Evolutionary conservation across 2,888 invertebrate species (phyloP).

Genomic region (Calliphora vomitoria): DNA sequence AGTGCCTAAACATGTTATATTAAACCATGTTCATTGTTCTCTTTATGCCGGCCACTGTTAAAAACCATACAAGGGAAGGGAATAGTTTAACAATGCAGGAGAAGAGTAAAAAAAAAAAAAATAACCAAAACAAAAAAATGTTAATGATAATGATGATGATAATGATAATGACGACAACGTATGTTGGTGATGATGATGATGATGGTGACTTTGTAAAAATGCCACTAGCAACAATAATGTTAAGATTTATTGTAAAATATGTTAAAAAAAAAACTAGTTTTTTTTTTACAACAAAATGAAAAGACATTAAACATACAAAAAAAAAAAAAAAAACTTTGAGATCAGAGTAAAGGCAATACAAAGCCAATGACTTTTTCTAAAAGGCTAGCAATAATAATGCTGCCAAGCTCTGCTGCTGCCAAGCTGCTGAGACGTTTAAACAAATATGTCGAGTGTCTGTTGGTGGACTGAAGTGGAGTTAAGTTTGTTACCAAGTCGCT

Average conservation of each 20-base stretch:
- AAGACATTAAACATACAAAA: conserved; percentile 21
- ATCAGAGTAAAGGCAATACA: conserved; percentile 26
- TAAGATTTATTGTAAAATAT: conserved; percentile 59
- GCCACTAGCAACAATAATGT: conserved; percentile 56
- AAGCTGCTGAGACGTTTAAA: conserved; percentile 29
- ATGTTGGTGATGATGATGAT: conserved; percentile 32
- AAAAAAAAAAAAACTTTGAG: conserved; percentile 20
- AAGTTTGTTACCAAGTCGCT: conserved; percentile 41
- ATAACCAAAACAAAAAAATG: neutral
- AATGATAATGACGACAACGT: conserved; percentile 10
- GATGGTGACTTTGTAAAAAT: conserved; percentile 56
- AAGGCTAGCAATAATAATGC: neutral
- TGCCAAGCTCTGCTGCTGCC: neutral
- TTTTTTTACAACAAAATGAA: neutral
- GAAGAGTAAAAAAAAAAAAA: neutral
- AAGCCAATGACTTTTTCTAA: conserved; percentile 53
- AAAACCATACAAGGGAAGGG: conserved; percentile 21
- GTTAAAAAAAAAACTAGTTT: conserved; percentile 52
- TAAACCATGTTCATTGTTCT: neutral
- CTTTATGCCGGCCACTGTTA: neutral
- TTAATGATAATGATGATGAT: conserved; percentile 25
- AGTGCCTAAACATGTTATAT: no score
- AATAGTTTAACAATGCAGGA: conserved; percentile 22
- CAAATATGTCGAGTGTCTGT: conserved; percentile 7
- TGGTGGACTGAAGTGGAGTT: conserved; percentile 21